Conservation (phyloP, 1,140 invertebrate genomes). For the Thalassaphorura encarpata region DNA sequence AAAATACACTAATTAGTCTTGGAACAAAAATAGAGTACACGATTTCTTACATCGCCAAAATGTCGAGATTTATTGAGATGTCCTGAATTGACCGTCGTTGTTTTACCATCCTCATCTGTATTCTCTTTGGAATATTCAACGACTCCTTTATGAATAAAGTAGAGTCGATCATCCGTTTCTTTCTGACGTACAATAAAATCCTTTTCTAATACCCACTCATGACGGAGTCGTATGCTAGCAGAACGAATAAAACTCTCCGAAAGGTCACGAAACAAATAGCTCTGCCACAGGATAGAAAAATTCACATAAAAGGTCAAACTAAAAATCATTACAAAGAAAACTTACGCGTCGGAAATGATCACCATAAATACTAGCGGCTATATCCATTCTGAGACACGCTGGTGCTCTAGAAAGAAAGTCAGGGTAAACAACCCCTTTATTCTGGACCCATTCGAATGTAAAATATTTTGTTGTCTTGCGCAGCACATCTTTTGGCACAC, state of each 20-base stretch:
- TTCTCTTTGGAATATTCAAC: slow-evolving; percentile 3
- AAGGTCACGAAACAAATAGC: slow-evolving; percentile 4
- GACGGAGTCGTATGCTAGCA: not conserved
- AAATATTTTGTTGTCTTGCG: slow-evolving; percentile 1
- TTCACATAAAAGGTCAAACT: not conserved
- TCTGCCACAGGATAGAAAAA: slow-evolving; percentile 1
- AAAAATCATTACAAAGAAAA: not conserved
- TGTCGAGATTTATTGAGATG: not conserved
- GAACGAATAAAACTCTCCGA: slow-evolving; percentile 1
- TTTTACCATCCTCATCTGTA: not conserved
- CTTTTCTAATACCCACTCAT: slow-evolving; percentile 1
- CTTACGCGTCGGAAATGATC: slow-evolving; percentile 3
- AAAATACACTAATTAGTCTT: not conserved
- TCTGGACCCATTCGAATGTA: slow-evolving; percentile 10
- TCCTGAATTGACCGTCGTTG: not conserved
- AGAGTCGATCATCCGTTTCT: slow-evolving; percentile 7
- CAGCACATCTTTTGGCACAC: not conserved
- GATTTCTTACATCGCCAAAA: not conserved
- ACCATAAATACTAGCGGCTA: slow-evolving; percentile 3
- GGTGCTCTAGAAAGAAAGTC: slow-evolving; percentile 9
- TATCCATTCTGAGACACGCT: slow-evolving; percentile 2
- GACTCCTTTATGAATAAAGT: slow-evolving; percentile 15
- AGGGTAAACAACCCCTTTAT: slow-evolving; percentile 10
- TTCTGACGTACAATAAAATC: slow-evolving; percentile 9
- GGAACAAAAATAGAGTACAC: not conserved